Conservation (phyloP, 92 coral and sea anemone genomes). For the Pocillopora meandrina region DNA sequence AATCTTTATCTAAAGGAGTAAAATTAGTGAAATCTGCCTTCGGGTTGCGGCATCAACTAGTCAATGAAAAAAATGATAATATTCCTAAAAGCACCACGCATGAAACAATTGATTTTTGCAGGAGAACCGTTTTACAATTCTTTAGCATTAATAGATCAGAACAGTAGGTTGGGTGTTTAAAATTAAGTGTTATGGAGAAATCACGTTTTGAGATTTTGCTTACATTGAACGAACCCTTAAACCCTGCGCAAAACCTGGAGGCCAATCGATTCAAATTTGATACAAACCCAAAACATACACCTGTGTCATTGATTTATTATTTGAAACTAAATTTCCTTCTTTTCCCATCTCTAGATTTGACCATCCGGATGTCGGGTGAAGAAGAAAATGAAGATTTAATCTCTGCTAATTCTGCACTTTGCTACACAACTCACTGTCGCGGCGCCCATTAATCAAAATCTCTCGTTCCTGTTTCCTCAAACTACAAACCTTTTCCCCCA, state of each 20-base stretch:
- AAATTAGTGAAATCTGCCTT: slow-evolving; percentile 55
- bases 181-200: slow-evolving; percentile 27
- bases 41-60: slow-evolving; percentile 35
- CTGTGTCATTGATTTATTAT: slow-evolving; percentile 42
- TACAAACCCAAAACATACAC: slow-evolving; percentile 40
- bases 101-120: slow-evolving; percentile 13
- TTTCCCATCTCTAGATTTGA: slow-evolving; percentile 47
- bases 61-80: slow-evolving; percentile 31
- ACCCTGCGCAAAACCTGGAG: slow-evolving; percentile 9
- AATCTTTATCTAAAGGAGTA: slow-evolving; percentile 71
- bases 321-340: slow-evolving; percentile 41
- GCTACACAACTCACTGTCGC: slow-evolving; percentile 35
- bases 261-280: slow-evolving; percentile 34
- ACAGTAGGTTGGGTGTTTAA: slow-evolving; percentile 39
- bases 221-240: neutral
- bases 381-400: slow-evolving; percentile 36
- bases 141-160: slow-evolving; percentile 43
- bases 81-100: slow-evolving; percentile 12
- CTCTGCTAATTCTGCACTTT: slow-evolving; percentile 44
- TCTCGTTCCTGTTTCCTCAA: slow-evolving; percentile 14
- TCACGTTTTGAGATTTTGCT: slow-evolving; percentile 26
- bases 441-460: slow-evolving; percentile 24
- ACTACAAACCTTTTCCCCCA: neutral
- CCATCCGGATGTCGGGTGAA: slow-evolving; percentile 51
- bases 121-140: slow-evolving; percentile 43